Evolutionary conservation across 2,797 vertebrate genomes (phyloP).

Genomic region (Anabas testudineus): DNA sequence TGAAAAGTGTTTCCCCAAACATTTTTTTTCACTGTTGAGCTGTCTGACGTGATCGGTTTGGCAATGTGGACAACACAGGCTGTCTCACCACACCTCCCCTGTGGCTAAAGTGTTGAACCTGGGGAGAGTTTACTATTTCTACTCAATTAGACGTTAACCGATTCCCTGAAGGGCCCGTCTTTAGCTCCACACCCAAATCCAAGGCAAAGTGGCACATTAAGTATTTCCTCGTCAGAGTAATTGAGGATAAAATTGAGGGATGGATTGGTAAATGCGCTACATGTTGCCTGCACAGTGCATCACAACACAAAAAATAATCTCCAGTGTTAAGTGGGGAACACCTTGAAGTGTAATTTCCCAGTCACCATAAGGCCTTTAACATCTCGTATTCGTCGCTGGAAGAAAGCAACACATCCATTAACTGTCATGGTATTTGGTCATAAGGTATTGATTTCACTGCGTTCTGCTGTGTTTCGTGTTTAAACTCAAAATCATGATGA

Average conservation of each 20-base stretch:
- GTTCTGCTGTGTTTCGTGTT: constrained; percentile 49
- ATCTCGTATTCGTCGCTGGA: constrained; percentile 32
- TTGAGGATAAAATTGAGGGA: constrained; percentile 29
- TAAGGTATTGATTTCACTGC: constrained; percentile 65
- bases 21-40: constrained; percentile 44
- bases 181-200: constrained; percentile 30
- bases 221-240: constrained; percentile 55
- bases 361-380: constrained; percentile 34
- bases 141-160: constrained; percentile 59
- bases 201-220: constrained; percentile 41
- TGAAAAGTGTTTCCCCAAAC: constrained; percentile 56
- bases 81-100: constrained; percentile 30
- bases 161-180: constrained; percentile 43
- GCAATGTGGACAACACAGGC: constrained; percentile 35
- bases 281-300: constrained; percentile 32
- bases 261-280: constrained; percentile 5
- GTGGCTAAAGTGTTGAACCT: constrained; percentile 32
- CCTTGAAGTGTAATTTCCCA: constrained; percentile 35
- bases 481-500: constrained; percentile 62
- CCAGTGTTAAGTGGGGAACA: constrained; percentile 22
- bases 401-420: constrained; percentile 45
- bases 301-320: constrained; percentile 25
- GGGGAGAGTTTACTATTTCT: constrained; percentile 69
- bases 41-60: constrained; percentile 42
- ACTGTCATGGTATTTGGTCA: constrained; percentile 52